These are phyloP conservation scores for Crotalus viridis DNA, from an alignment of 2,113 vertebrate genomes.

Conservation along the genomic window DNA sequence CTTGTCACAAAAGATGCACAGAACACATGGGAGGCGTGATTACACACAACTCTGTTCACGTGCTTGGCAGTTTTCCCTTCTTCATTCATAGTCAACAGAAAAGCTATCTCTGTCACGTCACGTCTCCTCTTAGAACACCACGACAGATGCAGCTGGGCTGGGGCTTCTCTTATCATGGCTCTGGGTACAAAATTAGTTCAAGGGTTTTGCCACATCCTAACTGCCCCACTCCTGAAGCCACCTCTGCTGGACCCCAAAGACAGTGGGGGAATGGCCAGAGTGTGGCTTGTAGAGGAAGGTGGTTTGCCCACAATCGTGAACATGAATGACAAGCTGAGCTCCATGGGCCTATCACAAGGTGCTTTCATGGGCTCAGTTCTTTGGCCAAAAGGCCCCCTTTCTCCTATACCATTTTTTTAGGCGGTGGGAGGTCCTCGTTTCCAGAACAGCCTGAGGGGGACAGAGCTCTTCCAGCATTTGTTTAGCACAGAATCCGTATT, in stretches of 20 bases:
- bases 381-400: neutral
- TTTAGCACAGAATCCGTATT: neutral
- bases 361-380: neutral
- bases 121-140: neutral
- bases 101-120: neutral
- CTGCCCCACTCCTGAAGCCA: neutral
- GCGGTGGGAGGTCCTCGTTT: neutral
- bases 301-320: too few species aligned
- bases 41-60: neutral
- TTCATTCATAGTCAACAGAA: neutral
- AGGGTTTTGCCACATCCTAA: neutral
- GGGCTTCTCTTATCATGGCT: too few species aligned
- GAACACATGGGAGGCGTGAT: neutral
- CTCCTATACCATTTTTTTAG: conserved; percentile 5
- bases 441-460: neutral
- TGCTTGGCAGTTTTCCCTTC: neutral
- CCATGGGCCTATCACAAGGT: neutral
- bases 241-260: neutral
- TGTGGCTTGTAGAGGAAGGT: neutral
- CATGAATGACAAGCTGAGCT: too few species aligned
- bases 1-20: conserved; percentile 29
- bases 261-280: neutral
- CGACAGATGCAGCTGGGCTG: neutral
- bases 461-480: neutral
- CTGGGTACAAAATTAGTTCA: neutral